Base-by-base conservation (phyloP, 37 sponge, comb jelly and placozoan species). In the Beroe forskalii region DNA sequence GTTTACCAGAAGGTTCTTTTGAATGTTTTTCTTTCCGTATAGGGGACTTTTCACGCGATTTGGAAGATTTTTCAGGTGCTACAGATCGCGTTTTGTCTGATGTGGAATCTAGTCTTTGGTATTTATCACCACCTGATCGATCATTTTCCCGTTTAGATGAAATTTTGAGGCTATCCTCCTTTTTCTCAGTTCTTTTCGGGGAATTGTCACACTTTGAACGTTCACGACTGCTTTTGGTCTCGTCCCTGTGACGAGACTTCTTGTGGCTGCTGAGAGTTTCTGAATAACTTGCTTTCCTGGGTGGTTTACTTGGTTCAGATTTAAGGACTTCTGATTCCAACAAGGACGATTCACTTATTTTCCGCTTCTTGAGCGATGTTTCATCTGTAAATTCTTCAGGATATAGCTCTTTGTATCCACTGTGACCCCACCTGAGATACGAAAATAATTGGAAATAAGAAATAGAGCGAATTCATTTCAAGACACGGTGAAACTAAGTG, bases 391-490 rank as follows among this genome's bases (percentile, higher is more conserved):
- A 94, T 22, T 94, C 94, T 60, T 94, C 94, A 32, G 94, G 93
- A 90, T 94, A 76, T 24, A 86, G 91, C 62, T 94, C 94, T 76
- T 92, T 94, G 89, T 92, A 94, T 0, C 94, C 94, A 67, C 92
- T 90, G 67, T 94, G 94, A 27, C 94, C 94, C 94, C 94, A 94
- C 62, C 94, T 94, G 67, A 0, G 32, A 33, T 39, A n/a, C n/a
- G n/a, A n/a, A n/a, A n/a, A n/a, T 20, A 17, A 17, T 9, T 55
- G 60, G 60, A 55, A 17, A 55, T 55, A 17, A 20, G 60, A 55
- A 55, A 17, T 17, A 55, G 60, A 20, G 60, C 17, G 9, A 55
- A 20, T 55, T n/a, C n/a, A n/a, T n/a, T n/a, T n/a, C n/a, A n/a
- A n/a, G n/a, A n/a, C n/a, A n/a, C n/a, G n/a, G n/a, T n/a, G n/a